Base-by-base conservation (phyloP, 2,113 vertebrate species). In the Calypte anna region DNA sequence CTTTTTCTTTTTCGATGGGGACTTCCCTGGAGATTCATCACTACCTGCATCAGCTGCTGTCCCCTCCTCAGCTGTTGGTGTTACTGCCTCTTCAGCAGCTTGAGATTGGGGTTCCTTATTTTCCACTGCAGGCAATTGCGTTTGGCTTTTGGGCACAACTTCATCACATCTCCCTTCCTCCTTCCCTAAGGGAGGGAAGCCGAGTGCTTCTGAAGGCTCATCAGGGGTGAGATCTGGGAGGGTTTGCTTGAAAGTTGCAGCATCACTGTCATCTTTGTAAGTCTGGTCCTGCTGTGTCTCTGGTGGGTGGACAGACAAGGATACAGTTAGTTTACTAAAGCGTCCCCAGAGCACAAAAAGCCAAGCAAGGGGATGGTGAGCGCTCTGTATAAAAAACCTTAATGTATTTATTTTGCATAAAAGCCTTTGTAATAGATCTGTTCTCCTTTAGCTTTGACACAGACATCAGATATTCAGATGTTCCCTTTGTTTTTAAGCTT, bases 1-100 rank as follows among this genome's bases (percentile, higher is more conserved):
- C 98, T 99, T 99, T 98, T 99, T 99, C 98, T 99, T 99, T 96
- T 99, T 99, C 8, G 99, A 99, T 13, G 99, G 99, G 38, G 99
- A 99, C 96, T 99, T 99, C 96, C 99, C 99, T 43, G 99, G 99
- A 80, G 99, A 99, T 94, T 99, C 99, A 10, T 99, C 99, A 1
- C 99, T 99, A 89, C 98, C 98, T 51, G 98, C 98, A 66, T 99
- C 99, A 4, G 94, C 98, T 0, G 98, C 94, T 3, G 97, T 97
- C 31, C 97, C 96, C 59, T 99, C 99, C 97, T 98, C 98, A 5
- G 96, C 87, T 3, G 95, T 94, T 4, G 98, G 96, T 5, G 98
- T 96, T 16, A 95, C 91, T 1, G 95, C 94, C 44, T 97, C 97
- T 63, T 97, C 98, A 20, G 93, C 15, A 2, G 91, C 90, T 28